Conservation (phyloP, 2,797 vertebrate species). For the Gallinago nigripennis region DNA sequence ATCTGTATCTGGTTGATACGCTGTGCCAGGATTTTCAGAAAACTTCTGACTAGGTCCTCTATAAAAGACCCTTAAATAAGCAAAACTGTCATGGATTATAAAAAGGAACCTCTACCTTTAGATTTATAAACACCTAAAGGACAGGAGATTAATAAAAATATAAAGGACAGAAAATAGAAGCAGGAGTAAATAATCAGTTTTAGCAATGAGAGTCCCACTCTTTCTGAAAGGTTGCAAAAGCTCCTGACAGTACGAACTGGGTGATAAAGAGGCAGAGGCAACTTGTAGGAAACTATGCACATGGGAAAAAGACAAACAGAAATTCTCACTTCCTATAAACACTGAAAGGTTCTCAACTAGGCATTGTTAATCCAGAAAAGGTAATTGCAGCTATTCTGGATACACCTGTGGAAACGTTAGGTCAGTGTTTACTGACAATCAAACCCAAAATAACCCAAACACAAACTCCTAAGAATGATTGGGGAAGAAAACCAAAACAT, state of each 20-base stretch:
- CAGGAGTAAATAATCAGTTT: neutral
- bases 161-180: neutral
- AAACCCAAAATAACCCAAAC: neutral
- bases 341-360: neutral
- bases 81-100: neutral
- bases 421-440: neutral
- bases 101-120: neutral
- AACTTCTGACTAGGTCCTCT: neutral
- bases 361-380: neutral
- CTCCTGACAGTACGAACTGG: neutral
- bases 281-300: neutral
- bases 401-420: neutral
- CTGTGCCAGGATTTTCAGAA: neutral
- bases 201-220: neutral
- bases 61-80: neutral
- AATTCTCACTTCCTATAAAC: neutral
- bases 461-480: fast-evolving
- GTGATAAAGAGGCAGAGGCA: neutral
- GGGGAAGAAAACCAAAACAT: neutral
- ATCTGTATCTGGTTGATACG: neutral
- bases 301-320: neutral
- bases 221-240: neutral
- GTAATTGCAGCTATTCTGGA: neutral
- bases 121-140: neutral
- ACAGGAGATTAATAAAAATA: neutral